Base-by-base conservation (phyloP, 1,140 invertebrate species). In the Drosophila persimilis region DNA sequence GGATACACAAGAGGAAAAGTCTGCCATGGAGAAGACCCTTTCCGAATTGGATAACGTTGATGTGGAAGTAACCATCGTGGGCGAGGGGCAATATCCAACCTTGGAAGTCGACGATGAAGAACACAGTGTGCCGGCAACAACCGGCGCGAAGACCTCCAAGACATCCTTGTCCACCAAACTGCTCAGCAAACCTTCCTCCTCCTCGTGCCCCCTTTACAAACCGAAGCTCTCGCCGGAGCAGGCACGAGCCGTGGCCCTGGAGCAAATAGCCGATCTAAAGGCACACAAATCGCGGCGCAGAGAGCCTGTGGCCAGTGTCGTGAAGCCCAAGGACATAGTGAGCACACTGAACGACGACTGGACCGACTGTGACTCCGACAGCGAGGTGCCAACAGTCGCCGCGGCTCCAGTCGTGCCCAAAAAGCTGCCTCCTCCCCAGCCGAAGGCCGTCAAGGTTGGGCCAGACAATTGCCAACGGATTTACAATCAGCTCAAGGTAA, bases 1-100 rank as follows among this genome's bases (percentile, higher is more conserved):
- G 0, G 81, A 84, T 50, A 71, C 67, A 11, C 29, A 41, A 1
- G 71, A 78, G 9, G 46, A 72, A 6, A 72, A 75, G 29, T 54
- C 61, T 5, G 61, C 51, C 11, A 20, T 85, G 44, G 80, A 89
- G 39, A 35, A 77, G 50, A 53, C 61, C 2, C 43, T 84, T 2
- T 74, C 76, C 3, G 66, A 76, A 24, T 24, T 78, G 15, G 77
- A 85, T 13, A 51, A 78, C 35, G 64, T 84, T 9, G 80, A 86
- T 35, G 73, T 76, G 2, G 83, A 80, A 13, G 89, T 91, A 0
- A 90, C 86, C 2, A 90, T 88, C 35, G 90, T 91, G 51, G 89
- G 90, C 7, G 90, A 91, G 46, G 89, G 89, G 0, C 85, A 90
- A 59, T 91, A 84, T 41, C 80, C 90, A 69, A 90, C 91, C n/a